These are phyloP conservation scores for Nothura maculosa DNA, from an alignment of 2,797 vertebrate genomes.

Conservation along the genomic window DNA sequence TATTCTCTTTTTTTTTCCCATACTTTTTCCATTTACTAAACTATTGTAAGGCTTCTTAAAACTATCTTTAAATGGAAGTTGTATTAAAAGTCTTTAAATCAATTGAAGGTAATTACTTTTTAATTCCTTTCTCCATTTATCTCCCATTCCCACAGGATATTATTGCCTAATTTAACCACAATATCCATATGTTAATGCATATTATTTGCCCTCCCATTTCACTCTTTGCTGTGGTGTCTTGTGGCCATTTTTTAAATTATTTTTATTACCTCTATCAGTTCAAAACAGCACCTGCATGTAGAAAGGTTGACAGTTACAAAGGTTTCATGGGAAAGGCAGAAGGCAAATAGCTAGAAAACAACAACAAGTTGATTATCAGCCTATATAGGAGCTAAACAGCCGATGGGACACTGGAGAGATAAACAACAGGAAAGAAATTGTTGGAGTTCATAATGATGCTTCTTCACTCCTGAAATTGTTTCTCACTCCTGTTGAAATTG, in stretches of 20 bases:
- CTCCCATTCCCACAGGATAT: accelerated
- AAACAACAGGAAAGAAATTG: background rate
- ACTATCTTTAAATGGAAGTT: background rate
- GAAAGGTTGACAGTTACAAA: background rate
- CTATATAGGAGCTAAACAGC: background rate
- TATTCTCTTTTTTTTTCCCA: background rate
- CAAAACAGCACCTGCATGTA: background rate
- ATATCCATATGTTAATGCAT: background rate
- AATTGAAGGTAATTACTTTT: background rate
- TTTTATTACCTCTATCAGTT: background rate
- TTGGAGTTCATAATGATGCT: background rate
- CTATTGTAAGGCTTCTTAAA: background rate
- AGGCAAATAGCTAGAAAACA: background rate
- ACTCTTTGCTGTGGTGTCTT: background rate
- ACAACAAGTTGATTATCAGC: background rate
- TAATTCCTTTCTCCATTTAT: background rate
- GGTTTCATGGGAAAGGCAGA: background rate
- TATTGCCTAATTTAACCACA: background rate
- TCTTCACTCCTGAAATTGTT: background rate
- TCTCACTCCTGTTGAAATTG: background rate
- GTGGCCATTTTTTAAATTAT: background rate
- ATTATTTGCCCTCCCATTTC: background rate
- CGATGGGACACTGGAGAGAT: background rate
- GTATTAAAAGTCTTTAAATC: background rate
- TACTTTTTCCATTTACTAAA: background rate